Percentiles rank a stretch among this genome's conserved stretches.
These are phyloP conservation scores for Drosophila ercepeae DNA, from an alignment of 1,140 invertebrate genomes.

Conservation along the genomic window DNA sequence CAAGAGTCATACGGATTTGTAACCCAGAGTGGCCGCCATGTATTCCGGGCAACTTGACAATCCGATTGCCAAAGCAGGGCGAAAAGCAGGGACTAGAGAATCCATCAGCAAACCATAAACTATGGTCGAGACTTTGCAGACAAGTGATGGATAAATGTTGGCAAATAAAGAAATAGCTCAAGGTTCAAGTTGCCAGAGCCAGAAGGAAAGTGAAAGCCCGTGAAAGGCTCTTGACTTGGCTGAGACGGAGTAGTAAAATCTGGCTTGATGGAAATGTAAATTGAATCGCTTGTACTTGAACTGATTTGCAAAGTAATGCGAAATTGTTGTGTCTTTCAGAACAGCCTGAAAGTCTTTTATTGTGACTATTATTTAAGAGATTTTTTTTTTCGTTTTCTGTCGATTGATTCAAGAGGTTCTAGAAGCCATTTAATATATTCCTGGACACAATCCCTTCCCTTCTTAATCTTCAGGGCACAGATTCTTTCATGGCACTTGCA, in stretches of 20 bases:
- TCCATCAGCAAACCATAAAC: constrained; percentile 51
- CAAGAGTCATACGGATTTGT: constrained; percentile 34
- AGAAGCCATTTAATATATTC: neutral
- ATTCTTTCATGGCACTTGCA: constrained; percentile 9
- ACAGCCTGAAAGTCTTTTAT: neutral
- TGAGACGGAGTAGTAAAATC: constrained; percentile 14
- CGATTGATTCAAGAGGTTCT: neutral
- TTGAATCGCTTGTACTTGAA: constrained; percentile 30
- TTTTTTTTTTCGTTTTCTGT: neutral
- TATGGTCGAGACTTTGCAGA: constrained; percentile 43
- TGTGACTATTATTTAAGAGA: neutral
- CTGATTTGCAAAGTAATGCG: constrained; percentile 19
- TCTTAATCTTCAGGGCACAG: constrained; percentile 7
- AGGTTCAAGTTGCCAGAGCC: neutral
- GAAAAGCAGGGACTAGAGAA: constrained; percentile 13
- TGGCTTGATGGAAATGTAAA: constrained; percentile 36
- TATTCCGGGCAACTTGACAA: constrained; percentile 10
- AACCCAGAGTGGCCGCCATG: constrained; percentile 17
- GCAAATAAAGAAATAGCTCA: constrained; percentile 39
- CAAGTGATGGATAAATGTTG: constrained; percentile 52
- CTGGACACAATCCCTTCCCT: neutral
- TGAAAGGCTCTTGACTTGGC: constrained; percentile 23
- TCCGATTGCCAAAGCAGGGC: constrained; percentile 18
- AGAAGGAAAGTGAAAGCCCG: neutral
- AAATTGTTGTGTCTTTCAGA: neutral